A percentile compares a stretch with the other conserved stretches of the same genome.
phyloP scores from a whole-genome alignment of 2,888 invertebrate genomes.

The Archaeoteleia sp. region DNA sequence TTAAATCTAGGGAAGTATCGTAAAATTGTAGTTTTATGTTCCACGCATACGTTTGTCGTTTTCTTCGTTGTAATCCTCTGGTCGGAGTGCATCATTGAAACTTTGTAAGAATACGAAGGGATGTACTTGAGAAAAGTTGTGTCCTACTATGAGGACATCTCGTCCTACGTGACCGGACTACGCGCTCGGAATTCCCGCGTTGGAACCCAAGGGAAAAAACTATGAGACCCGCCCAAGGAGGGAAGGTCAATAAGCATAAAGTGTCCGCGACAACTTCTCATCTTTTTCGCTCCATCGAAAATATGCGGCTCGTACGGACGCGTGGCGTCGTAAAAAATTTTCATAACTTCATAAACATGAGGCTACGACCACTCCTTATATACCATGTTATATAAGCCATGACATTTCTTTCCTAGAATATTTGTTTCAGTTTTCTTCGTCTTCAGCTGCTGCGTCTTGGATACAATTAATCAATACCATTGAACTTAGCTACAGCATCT shows the following conservation, averaged over 20 bases:
- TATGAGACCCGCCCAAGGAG: constrained; percentile 11
- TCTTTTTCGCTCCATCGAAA: not conserved
- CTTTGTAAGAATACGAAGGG: constrained; percentile 44
- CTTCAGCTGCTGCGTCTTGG: not conserved
- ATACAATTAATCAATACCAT: no score
- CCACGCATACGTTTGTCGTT: constrained; percentile 5
- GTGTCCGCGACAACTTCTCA: constrained; percentile 22
- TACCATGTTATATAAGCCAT: not conserved
- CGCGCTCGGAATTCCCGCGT: constrained; percentile 11
- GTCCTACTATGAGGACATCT: constrained; percentile 36
- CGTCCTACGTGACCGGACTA: constrained; percentile 30
- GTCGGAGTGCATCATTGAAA: constrained; percentile 35
- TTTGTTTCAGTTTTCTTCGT: not conserved
- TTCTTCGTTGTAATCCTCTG: not conserved
- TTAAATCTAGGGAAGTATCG: no score
- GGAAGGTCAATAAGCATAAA: constrained; percentile 43
- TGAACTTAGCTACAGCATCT: no score
- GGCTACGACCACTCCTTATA: not conserved
- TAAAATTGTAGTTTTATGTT: constrained; percentile 25
- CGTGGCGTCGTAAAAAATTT: constrained; percentile 2
- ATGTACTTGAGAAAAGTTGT: constrained; percentile 44
- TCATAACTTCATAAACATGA: constrained; percentile 4
- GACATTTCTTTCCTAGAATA: not conserved
- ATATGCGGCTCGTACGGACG: not conserved
- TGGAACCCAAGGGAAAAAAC: constrained; percentile 21